A percentile compares a stretch with the other conserved stretches of the same genome.
These are phyloP conservation scores for Drosophila paranaensis DNA, from an alignment of 2,888 invertebrate genomes.

Conservation along the genomic window DNA sequence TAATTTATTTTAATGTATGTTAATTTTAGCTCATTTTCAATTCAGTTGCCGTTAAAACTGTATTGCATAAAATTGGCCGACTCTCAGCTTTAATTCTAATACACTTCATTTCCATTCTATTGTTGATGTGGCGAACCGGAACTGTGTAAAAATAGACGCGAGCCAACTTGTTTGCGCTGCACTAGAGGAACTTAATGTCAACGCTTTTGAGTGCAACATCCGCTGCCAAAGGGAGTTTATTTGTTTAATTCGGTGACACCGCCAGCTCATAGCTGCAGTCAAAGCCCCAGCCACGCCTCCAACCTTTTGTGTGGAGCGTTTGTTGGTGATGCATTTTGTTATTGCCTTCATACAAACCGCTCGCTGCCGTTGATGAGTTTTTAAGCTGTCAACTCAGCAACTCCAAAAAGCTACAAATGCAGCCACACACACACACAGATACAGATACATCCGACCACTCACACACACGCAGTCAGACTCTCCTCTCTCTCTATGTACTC, in stretches of 20 bases:
- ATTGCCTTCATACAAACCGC: constrained; percentile 50
- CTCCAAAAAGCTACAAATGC: constrained; percentile 34
- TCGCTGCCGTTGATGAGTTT: constrained; percentile 38
- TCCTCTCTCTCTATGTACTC: constrained; percentile 13
- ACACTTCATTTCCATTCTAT: background rate
- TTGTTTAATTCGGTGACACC: constrained; percentile 53
- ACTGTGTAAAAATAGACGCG: constrained; percentile 1
- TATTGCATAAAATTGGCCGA: background rate
- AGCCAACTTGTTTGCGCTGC: constrained; percentile 51
- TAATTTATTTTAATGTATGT: too few relatives aligned
- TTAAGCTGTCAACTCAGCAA: constrained; percentile 24
- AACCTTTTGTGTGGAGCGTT: constrained; percentile 17
- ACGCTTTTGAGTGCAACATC: constrained; percentile 51
- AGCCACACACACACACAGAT: constrained; percentile 27
- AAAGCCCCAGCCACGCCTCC: background rate
- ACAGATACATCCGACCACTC: constrained; percentile 8
- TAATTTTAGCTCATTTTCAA: background rate
- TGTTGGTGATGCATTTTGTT: constrained; percentile 39
- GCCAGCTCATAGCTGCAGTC: background rate
- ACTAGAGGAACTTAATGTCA: constrained; percentile 53
- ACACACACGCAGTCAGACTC: constrained; percentile 17
- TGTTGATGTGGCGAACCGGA: background rate
- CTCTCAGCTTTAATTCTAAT: background rate
- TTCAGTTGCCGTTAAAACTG: background rate
- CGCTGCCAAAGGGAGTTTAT: constrained; percentile 36